These are phyloP conservation scores for Enteromius anoplus DNA, from an alignment of 2,797 vertebrate species.

Conservation along the genomic window DNA sequence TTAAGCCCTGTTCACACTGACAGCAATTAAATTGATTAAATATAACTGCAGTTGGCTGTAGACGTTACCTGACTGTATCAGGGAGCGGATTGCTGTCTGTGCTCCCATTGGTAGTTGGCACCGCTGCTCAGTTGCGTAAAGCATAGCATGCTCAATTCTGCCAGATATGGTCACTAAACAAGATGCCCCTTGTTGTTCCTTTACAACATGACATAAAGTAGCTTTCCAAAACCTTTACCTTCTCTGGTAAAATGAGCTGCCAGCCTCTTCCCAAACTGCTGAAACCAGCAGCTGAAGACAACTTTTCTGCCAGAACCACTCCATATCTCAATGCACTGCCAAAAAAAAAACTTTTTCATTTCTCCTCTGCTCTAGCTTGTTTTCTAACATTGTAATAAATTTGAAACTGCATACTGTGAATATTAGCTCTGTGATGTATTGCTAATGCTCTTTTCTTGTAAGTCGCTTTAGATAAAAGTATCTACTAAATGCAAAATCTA, in stretches of 20 bases:
- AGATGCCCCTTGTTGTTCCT: neutral
- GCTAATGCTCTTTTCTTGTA: neutral
- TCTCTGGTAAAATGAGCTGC: neutral
- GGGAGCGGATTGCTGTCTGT: neutral
- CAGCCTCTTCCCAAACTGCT: neutral
- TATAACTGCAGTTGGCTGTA: neutral
- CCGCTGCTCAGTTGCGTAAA: neutral
- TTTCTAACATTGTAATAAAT: neutral
- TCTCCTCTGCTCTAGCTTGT: neutral
- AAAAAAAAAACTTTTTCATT: neutral
- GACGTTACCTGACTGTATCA: neutral
- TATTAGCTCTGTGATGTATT: slow-evolving; percentile 1
- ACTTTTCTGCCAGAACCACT: neutral
- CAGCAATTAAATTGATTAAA: neutral
- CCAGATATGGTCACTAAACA: neutral
- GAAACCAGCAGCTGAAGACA: neutral
- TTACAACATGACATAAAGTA: neutral
- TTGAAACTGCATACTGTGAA: neutral
- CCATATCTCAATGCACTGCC: neutral
- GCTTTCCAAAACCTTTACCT: neutral
- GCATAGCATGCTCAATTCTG: neutral
- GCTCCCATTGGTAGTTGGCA: neutral
- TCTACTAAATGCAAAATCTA: neutral
- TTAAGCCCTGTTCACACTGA: neutral
- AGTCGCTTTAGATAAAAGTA: neutral